Percentiles rank a stretch among this genome's conserved stretches.
Evolutionary conservation across 2,888 invertebrate genomes (phyloP).

Genomic region (Mayetiola destructor): DNA sequence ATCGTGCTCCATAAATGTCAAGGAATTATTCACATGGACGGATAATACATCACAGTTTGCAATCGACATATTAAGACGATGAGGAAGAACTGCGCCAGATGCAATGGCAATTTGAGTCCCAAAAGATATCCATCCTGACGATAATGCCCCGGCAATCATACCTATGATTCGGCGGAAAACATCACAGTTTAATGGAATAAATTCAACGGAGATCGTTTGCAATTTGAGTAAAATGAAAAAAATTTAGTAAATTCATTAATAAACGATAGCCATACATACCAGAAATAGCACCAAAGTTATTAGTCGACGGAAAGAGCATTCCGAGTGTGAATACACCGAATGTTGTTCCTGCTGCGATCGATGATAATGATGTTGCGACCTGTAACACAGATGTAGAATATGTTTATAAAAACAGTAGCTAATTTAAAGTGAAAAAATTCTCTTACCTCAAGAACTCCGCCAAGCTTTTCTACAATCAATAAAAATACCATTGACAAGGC

Average conservation of each 20-base stretch:
- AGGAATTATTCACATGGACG: constrained; percentile 17
- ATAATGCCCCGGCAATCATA: constrained; percentile 44
- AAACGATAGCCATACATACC: too few relatives aligned
- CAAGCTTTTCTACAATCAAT: constrained; percentile 56
- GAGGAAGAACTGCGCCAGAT: constrained; percentile 42
- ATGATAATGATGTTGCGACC: constrained; percentile 61
- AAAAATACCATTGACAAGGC: constrained; percentile 47
- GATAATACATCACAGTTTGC: constrained; percentile 29
- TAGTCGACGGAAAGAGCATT: constrained; percentile 62
- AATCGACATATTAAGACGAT: constrained; percentile 39
- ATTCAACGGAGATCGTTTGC: too few relatives aligned
- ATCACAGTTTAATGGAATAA: too few relatives aligned
- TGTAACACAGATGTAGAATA: constrained; percentile 22
- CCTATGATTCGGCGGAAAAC: too few relatives aligned
- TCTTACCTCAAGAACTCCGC: constrained; percentile 62
- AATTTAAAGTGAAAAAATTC: neutral
- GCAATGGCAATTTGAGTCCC: constrained; percentile 39
- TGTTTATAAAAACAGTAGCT: neutral
- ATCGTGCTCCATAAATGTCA: constrained; percentile 25
- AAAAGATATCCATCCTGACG: constrained; percentile 39
- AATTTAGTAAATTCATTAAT: too few relatives aligned
- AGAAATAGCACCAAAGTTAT: constrained; percentile 46
- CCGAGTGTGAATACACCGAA: constrained; percentile 73
- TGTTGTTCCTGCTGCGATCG: constrained; percentile 68
- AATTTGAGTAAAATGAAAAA: too few relatives aligned